Base-by-base conservation (phyloP, 2,888 invertebrate species). In the Vanessa cardui region DNA sequence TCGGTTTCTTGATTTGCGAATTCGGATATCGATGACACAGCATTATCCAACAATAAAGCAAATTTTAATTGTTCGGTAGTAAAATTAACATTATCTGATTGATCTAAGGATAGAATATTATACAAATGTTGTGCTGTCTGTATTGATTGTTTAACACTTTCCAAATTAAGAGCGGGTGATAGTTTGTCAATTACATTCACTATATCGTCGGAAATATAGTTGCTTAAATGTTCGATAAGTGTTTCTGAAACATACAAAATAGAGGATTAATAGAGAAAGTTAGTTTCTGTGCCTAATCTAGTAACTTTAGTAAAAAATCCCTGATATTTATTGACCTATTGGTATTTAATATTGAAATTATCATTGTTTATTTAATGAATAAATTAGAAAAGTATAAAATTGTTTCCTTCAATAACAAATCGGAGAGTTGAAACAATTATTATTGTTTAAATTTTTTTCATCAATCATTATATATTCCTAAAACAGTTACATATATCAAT, bases 31-130 rank as follows among this genome's bases (percentile, higher is more conserved):
- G 71, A 66, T 3, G 72, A 66, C 45, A 84, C 64, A 62, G 79
- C 73, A 61, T 72, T 74, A 59, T 78, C 69, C 3, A 85, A 63
- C 45, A 79, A 63, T 54, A 77, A 74, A 12, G 73, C 73, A 49
- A 83, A 52, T 52, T 75, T 69, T 45, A 65, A 74, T 65, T 80
- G 74, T 31, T 76, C 68, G 64, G 70, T 70, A 58, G 72, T 70
- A 26, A 64, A 18, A 50, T 65, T n/a, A 21, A 74, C 63, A 52
- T 72, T 69, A 59, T 69, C 61, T 64, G 75, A 64, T 62, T 72
- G 62, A 60, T 72, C 69, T 44, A 45, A 64, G 69, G 54, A 33
- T 45, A 52, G 39, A 33, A 33, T 33, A n/a, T 66, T 39, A 44
- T 66, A 46, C 47, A 66, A 52, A 21, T 66, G 52, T n/a, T 47